Conservation (phyloP, 2,797 vertebrate species). For the Cyclura pinguis region DNA sequence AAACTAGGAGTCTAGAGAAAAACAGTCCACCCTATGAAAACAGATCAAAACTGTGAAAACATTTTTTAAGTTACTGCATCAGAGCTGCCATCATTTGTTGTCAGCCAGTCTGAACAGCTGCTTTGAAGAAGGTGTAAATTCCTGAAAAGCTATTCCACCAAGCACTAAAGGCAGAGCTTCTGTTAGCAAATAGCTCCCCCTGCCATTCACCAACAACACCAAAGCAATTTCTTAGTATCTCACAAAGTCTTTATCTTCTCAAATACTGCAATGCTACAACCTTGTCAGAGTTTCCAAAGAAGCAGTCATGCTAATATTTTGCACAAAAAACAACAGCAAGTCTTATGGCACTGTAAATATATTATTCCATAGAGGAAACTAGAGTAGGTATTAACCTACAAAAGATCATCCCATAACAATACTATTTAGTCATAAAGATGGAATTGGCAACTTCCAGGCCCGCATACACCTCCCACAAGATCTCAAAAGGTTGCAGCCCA, state of each 20-base stretch:
- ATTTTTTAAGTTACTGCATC: not conserved
- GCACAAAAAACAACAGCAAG: not conserved
- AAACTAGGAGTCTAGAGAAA: not conserved
- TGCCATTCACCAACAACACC: constrained; percentile 44
- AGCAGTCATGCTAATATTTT: too few relatives aligned
- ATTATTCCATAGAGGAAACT: not conserved
- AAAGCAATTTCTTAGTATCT: not conserved
- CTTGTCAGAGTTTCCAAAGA: not conserved
- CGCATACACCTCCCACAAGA: too few relatives aligned
- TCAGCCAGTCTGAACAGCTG: not conserved
- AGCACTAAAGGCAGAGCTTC: not conserved
- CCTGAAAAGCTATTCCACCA: constrained; percentile 13
- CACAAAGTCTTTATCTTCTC: not conserved
- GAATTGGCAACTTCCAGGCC: too few relatives aligned
- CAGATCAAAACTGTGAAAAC: fast-evolving
- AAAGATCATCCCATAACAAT: not conserved
- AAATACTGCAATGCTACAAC: not conserved
- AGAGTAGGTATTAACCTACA: not conserved
- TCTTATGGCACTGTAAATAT: not conserved
- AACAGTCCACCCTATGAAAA: not conserved
- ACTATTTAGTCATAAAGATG: not conserved
- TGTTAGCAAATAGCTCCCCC: constrained; percentile 67
- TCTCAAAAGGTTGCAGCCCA: too few relatives aligned
- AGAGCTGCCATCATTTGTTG: not conserved
- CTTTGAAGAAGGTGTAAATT: constrained; percentile 3